phyloP scores from a whole-genome alignment of 2,797 vertebrate genomes.

The Micrastur ruficollis region DNA sequence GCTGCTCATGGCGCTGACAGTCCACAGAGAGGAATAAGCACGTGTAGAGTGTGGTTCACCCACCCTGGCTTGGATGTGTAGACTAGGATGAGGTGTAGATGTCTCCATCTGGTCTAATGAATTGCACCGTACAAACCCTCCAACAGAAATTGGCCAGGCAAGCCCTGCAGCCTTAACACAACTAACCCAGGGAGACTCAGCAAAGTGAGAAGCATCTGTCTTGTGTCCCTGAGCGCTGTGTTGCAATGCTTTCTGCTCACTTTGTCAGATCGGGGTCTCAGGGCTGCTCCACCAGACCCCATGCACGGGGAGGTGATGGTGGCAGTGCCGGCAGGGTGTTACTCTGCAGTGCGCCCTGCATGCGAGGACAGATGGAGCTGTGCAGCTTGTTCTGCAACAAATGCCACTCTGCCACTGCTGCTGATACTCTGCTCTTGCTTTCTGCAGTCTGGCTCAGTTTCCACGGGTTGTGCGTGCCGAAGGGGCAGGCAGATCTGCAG shows the following conservation, averaged over 20 bases:
- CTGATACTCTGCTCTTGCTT: not conserved
- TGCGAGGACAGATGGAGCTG: not conserved
- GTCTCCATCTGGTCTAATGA: not conserved
- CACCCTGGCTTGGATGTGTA: fast-evolving
- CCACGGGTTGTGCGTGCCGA: not conserved
- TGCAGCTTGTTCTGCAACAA: not conserved
- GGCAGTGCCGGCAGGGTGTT: not conserved
- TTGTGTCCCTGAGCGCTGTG: not conserved
- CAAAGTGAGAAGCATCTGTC: not conserved
- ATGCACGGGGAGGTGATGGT: not conserved
- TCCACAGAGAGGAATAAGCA: not conserved
- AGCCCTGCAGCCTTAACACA: not conserved
- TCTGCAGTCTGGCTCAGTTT: not conserved
- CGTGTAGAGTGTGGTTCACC: not conserved
- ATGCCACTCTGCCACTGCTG: not conserved
- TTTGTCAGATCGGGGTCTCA: not conserved
- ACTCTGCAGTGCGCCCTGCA: not conserved
- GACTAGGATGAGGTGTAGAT: not conserved
- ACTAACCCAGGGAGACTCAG: not conserved
- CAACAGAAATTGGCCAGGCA: not conserved
- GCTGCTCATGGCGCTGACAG: not conserved
- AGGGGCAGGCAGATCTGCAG: not conserved
- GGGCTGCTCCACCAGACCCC: not conserved
- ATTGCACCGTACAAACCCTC: not conserved
- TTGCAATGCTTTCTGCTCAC: not conserved